A percentile compares a stretch with the other conserved stretches of the same genome.
Evolutionary conservation across 2,888 invertebrate genomes (phyloP).

Genomic region (Dugesia japonica): DNA sequence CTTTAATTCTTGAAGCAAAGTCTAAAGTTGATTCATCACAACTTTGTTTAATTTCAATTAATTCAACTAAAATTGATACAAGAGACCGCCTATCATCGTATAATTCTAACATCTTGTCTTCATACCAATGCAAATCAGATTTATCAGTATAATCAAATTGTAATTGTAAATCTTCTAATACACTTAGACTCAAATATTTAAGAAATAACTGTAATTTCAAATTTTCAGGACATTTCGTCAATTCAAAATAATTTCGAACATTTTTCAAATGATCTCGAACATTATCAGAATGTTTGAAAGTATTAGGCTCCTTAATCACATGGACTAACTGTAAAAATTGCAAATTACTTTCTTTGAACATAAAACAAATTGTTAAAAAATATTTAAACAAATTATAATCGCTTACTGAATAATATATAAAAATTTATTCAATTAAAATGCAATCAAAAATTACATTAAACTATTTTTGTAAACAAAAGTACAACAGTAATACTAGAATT

Average conservation of each 20-base stretch:
- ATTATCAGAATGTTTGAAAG: background rate
- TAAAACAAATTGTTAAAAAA: too few relatives aligned
- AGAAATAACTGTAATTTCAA: background rate
- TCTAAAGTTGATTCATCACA: background rate
- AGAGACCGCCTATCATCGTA: background rate
- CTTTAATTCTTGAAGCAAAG: background rate
- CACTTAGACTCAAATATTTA: background rate
- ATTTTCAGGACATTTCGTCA: background rate
- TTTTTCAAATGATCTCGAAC: slow-evolving; percentile 7
- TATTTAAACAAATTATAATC: too few relatives aligned
- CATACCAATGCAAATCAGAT: background rate
- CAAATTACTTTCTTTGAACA: background rate
- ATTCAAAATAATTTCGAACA: slow-evolving; percentile 15
- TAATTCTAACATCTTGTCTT: background rate
- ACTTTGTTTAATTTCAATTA: background rate
- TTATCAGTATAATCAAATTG: background rate
- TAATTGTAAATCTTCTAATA: background rate
- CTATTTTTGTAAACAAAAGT: too few relatives aligned
- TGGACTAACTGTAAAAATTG: background rate
- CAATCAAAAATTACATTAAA: too few relatives aligned
- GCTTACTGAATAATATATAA: too few relatives aligned
- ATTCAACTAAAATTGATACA: background rate
- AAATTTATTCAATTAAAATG: too few relatives aligned
- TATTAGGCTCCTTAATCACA: background rate
- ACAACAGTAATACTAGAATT: too few relatives aligned